A percentile compares a stretch with the other conserved stretches of the same genome.
These are phyloP conservation scores for Wiebesia pumilae DNA, from an alignment of 1,140 invertebrate genomes.

Conservation along the genomic window DNA sequence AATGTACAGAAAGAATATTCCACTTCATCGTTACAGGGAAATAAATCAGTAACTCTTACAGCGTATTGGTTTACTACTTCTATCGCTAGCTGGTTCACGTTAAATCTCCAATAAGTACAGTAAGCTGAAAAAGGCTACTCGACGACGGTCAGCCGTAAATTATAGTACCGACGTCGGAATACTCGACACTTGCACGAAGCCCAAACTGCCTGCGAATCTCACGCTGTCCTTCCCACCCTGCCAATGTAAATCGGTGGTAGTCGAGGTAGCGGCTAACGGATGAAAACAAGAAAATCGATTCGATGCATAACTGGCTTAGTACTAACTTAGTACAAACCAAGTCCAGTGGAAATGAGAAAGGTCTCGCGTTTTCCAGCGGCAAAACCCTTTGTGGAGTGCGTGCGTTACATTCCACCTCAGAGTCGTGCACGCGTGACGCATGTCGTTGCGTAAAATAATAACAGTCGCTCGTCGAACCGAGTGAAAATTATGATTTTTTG, in stretches of 20 bases:
- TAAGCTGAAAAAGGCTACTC: neutral
- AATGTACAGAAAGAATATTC: neutral
- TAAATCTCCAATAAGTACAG: neutral
- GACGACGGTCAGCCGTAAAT: conserved; percentile 12
- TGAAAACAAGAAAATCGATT: conserved; percentile 2
- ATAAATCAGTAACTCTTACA: neutral
- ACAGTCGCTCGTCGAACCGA: neutral
- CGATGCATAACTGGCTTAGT: neutral
- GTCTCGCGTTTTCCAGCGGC: neutral
- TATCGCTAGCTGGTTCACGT: neutral
- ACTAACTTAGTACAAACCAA: neutral
- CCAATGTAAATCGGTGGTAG: neutral
- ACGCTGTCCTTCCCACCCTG: neutral
- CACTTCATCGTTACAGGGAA: neutral
- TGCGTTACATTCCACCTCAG: neutral
- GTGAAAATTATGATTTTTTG: too few relatives aligned
- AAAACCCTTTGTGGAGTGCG: neutral
- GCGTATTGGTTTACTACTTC: neutral
- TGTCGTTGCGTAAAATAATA: neutral
- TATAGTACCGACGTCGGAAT: neutral
- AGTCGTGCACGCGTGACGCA: neutral
- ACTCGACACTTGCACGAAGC: neutral
- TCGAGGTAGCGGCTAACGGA: neutral
- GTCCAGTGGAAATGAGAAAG: conserved; percentile 23
- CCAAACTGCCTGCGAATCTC: neutral